Evolutionary conservation across 1,140 invertebrate genomes (phyloP), one percentile per base, ranked within the genome.

Genomic region (Schlechtendalia chinensis): DNA sequence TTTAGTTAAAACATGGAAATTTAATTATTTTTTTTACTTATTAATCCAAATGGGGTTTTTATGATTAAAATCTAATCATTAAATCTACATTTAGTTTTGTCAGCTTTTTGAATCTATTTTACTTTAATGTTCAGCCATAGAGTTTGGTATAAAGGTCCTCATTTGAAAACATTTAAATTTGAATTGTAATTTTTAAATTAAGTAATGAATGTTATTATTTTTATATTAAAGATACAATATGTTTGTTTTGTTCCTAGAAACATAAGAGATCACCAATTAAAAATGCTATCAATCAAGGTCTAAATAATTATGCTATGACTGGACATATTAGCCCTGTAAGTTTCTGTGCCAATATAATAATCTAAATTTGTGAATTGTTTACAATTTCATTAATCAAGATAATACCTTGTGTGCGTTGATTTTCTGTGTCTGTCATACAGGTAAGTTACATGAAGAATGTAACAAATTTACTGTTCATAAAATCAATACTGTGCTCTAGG

Each of bases 231-330:
- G 24, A 0, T 69, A 10, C 16, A 19, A 53, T n/a, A 0, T 29
- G 53, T 72, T 54, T 54, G 19, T 72, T 72, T 54, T 54, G 47
- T 45, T 47, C 24, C 24, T 58, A 77, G 72, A 56, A 56, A 77
- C 56, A 77, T 24, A 19, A 54, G 5, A 32, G 58, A 12, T 79
- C 75, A n/a, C 75, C 75, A 24, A 79, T 79, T 63, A 79, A 79
- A 79, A 27, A 79, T 79, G 82, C 84, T 24, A 77, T 84, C 5
- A 86, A 84, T 75, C 84, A 84, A 77, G 84, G 83, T 59, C 65
- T 84, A 47, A 84, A 83, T 71, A 85, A 85, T 67, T 84, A 84
- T 65, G 84, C 85, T 59, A 65, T 86, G 22, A 83, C 83, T 61
- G 83, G 83, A 27, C 83, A 82, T 77, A 63, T 84, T 22, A 83